Base-by-base conservation (phyloP, 2,113 vertebrate species). In the Perca schrenkii region DNA sequence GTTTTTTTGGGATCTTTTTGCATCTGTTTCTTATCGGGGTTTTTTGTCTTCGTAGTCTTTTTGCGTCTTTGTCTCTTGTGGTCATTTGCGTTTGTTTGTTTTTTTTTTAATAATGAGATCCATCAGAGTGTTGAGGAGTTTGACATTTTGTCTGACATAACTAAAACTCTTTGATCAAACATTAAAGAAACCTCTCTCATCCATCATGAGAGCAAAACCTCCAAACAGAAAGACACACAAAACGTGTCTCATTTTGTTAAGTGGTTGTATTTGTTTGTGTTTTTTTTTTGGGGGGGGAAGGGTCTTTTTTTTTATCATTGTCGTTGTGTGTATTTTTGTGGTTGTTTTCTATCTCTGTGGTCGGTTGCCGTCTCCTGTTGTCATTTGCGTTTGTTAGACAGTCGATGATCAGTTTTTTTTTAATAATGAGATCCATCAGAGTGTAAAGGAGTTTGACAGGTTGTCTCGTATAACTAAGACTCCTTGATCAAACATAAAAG, bases 401-500 rank as follows among this genome's bases (percentile, higher is more conserved):
- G 31, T 31, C 4, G 31, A 31, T 31, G 31, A 31, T 40, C 1
- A 40, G 8, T 40, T 40, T 40, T 40, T 40, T 0, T 36, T 36
- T 25, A 25, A 25, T 25, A 36, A 8, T 36, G 36, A 36, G 6
- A 36, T 36, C 34, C 7, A 11, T 71, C 21, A 49, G 57, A 52
- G 57, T 15, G 15, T 61, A 19, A 25, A 25, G 8, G 1, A 43
- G 49, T 78, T 40, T 65, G 47, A 68, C 58, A 65, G n/a, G 28
- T 14, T 28, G 62, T 60, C 47, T 77, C 25, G 5, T 36, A 12
- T 4, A 52, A 43, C 66, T 17, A 4, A 61, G 70, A 60, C 75
- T 71, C 57, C 65, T 78, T 78, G 70, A 81, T 73, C 73, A 56
- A 36, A 82, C 74, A 72, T 40, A 70, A 70, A 74, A 65, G 56